Base-by-base conservation (phyloP, 53 echinoderm and acorn worm genomes). In the Temnopleurus reevesii region DNA sequence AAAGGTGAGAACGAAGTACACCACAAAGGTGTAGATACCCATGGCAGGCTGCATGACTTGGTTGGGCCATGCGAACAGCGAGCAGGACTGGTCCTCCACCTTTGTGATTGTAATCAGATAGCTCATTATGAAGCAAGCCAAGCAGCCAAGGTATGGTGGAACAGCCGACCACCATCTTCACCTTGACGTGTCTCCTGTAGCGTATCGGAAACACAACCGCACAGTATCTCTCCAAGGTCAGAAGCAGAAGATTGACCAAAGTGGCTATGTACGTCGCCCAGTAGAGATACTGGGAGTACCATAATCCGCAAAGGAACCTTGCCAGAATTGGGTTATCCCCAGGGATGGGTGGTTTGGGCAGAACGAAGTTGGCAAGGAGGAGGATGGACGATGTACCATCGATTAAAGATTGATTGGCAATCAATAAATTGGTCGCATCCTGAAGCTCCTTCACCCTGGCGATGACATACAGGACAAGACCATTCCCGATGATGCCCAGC, bases 211-310 rank as follows among this genome's bases (percentile, higher is more conserved):
- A 45, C 4, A 92, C 46, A 47, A 91, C 90, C 54, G 91, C 94
- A 2, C 55, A 57, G 53, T 94, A 94, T 1, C 94, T 91, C 54
- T 94, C 94, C 27, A 79, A 47, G 4, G 92, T 92, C 63, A 94
- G 81, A 17, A 77, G 36, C 5, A 92, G 46, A 0, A 94, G 58
- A 57, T 92, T 94, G 45, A 81, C 24, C 0, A 57, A 65, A 19
- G 94, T 59, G 3, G 94, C 79, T 31, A 86, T 17, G 23, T 53
- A 46, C 7, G 81, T 76, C 8, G 90, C 87, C 94, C 94, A 94
- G 86, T 90, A 91, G 17, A 60, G 90, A 86, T 94, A 94, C 46
- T 91, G 89, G n/a, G 94, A 56, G 57, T 91, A 86, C 94, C 91
- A 94, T 55, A 94, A 8, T 15, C 84, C 84, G 64, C 94, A 94